Evolutionary conservation across 35 echinoderm and acorn worm species (phyloP).

Genomic region (Nesometra sesokonis): DNA sequence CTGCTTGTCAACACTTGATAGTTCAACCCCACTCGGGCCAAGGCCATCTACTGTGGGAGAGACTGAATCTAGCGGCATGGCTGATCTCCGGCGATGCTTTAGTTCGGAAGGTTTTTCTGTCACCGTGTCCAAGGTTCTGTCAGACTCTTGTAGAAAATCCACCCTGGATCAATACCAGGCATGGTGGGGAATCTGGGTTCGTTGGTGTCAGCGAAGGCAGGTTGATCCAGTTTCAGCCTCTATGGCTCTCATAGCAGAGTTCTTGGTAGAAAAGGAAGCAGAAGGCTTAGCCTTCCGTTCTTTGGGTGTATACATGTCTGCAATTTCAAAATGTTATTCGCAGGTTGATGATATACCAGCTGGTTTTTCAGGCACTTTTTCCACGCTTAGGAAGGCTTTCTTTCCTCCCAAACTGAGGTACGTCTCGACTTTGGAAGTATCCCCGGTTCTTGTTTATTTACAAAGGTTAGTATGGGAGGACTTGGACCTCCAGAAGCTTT

Average conservation of each 20-base stretch:
- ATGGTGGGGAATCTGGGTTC: neutral
- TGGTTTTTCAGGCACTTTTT: neutral
- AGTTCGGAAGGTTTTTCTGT: neutral
- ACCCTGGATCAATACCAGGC: neutral
- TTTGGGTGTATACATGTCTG: neutral
- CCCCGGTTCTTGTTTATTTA: neutral
- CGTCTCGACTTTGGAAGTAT: neutral
- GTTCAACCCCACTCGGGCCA: neutral
- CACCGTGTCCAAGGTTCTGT: neutral
- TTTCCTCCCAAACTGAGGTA: neutral
- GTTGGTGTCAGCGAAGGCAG: neutral
- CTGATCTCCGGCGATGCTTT: neutral
- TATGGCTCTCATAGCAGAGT: neutral
- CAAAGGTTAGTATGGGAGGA: neutral
- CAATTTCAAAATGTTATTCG: neutral
- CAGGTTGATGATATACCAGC: too few relatives aligned
- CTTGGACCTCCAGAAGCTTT: neutral
- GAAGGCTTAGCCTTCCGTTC: too few relatives aligned
- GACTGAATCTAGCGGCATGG: neutral
- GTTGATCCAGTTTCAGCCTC: neutral
- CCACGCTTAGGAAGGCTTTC: too few relatives aligned
- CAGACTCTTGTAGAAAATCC: neutral
- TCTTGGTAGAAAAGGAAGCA: too few relatives aligned
- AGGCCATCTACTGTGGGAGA: neutral
- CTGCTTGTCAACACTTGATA: too few relatives aligned